Evolutionary conservation across 2,888 invertebrate genomes (phyloP), one percentile per base, ranked within the genome.

Genomic region (Diachrysia chrysitis): DNA sequence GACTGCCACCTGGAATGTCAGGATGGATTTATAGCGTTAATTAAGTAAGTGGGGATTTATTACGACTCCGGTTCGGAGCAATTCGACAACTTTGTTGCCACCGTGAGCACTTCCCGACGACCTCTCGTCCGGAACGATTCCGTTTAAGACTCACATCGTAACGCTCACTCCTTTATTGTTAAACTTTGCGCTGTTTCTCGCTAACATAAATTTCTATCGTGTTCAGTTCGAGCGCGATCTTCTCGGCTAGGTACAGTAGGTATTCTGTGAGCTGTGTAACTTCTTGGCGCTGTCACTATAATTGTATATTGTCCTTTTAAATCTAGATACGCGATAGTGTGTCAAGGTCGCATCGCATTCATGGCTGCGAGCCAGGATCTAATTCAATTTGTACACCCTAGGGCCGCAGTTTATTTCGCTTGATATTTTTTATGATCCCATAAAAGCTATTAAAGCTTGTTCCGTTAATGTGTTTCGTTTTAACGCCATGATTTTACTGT

Each of bases 351-450:
- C n/a, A 62, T 57, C 58, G 60, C 61, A 66, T 73, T 78, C 84
- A n/a, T 92, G 92, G 92, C 90, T 14, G 21, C 9, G 32, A 35
- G 89, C 92, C 92, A 92, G 88, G 70, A 71, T 84, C 84, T 86
- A 87, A 92, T 92, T 91, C 89, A 92, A 90, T 92, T 87, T 87
- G 85, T 84, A 82, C 80, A 81, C 83, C 83, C 87, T 82, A 83
- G 82, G 82, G 75, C 68, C 77, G 75, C 79, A 83, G 82, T 85
- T 85, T 84, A 81, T 82, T 84, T 80, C 83, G 73, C 79, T 80
- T 78, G 74, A 76, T 83, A 85, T 87, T 86, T 89, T 81, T 88
- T 89, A 89, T 82, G 83, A 84, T 72, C 73, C 83, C 81, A 85
- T 89, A 87, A 90, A 89, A 86, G 72, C 85, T 83, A 88, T 89